phyloP scores from a whole-genome alignment of 1,140 invertebrate species.

The Papilio polytes region DNA sequence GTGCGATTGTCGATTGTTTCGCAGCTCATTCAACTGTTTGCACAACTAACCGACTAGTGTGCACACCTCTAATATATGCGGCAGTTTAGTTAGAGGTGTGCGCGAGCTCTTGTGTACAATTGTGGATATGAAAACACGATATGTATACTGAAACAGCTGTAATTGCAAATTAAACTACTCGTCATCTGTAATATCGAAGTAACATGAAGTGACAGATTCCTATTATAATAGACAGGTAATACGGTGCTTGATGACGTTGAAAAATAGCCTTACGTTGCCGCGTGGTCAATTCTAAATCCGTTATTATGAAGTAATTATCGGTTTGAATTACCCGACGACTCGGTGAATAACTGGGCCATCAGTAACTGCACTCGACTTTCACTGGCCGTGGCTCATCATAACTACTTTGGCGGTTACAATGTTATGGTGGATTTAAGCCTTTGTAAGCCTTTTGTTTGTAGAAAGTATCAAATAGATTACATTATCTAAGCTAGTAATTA shows the following conservation, averaged over 20 bases:
- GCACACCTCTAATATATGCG: too few relatives aligned
- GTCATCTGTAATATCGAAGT: slow-evolving; percentile 8
- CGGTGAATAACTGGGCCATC: slow-evolving; percentile 26
- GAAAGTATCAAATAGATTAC: too few relatives aligned
- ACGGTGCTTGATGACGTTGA: slow-evolving; percentile 23
- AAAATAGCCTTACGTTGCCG: slow-evolving; percentile 8
- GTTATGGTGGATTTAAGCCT: neutral
- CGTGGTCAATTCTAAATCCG: slow-evolving; percentile 27
- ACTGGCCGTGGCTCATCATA: neutral
- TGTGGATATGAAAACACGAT: neutral
- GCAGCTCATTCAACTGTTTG: too few relatives aligned
- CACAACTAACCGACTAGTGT: too few relatives aligned
- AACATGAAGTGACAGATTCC: slow-evolving; percentile 28
- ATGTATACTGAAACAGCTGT: slow-evolving; percentile 2
- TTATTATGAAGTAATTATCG: slow-evolving; percentile 29
- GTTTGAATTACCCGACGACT: slow-evolving; percentile 22
- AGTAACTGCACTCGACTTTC: slow-evolving; percentile 35
- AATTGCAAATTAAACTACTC: slow-evolving; percentile 19
- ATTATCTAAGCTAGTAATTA: too few relatives aligned
- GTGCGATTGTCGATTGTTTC: too few relatives aligned
- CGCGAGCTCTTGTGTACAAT: neutral
- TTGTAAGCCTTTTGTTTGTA: neutral
- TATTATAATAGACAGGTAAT: slow-evolving; percentile 25
- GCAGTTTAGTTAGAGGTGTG: too few relatives aligned
- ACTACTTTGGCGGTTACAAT: neutral